These are phyloP conservation scores for Conus canariensis DNA, from an alignment of 2,888 invertebrate genomes.

Conservation along the genomic window DNA sequence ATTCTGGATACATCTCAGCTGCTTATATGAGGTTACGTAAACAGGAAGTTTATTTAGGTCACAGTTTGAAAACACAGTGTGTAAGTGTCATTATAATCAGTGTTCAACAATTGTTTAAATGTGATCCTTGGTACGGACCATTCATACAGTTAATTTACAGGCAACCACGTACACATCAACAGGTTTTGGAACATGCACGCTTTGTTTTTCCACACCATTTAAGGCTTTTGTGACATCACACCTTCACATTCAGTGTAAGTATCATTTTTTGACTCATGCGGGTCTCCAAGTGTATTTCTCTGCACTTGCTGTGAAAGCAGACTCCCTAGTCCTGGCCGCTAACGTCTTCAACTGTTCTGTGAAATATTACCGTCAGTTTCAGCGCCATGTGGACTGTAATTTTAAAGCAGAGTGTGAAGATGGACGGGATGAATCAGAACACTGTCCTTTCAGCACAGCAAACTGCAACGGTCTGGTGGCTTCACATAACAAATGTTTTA, in stretches of 20 bases:
- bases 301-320: neutral
- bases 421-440: constrained; percentile 3
- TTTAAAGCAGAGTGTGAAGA: neutral
- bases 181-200: neutral
- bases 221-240: neutral
- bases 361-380: neutral
- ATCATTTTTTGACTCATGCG: neutral
- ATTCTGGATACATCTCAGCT: neutral
- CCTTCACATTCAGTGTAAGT: neutral
- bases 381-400: neutral
- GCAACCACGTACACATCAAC: neutral
- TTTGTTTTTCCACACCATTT: neutral
- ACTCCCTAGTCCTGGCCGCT: neutral
- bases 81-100: neutral
- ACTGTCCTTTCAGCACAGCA: neutral
- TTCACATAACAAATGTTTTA: neutral
- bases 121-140: neutral
- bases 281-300: neutral
- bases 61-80: neutral
- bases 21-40: neutral
- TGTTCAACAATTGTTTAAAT: neutral
- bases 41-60: neutral
- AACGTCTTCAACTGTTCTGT: neutral
- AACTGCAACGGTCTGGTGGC: neutral
- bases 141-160: neutral